These are phyloP conservation scores for Hydractinia echinata DNA, from an alignment of 30 jellyfish, hydroid and myxozoan species.

Conservation along the genomic window DNA sequence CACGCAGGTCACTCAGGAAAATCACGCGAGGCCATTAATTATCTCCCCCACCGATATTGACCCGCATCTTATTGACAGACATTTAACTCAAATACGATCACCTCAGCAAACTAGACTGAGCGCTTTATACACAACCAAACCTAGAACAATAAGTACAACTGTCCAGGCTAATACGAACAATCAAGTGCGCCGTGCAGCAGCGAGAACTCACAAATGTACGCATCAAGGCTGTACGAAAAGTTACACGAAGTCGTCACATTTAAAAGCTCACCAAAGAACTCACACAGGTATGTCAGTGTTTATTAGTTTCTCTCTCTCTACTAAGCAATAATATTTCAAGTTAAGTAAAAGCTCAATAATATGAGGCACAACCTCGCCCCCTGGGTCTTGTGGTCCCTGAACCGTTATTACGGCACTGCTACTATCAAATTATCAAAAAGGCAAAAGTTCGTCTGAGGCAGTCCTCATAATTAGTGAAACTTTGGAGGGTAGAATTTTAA, in stretches of 20 bases:
- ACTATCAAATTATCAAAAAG: too few species aligned
- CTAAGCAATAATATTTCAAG: background rate
- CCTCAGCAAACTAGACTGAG: slow-evolving; percentile 22
- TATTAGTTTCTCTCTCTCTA: background rate
- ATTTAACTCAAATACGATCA: slow-evolving; percentile 21
- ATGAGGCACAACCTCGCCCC: too few species aligned
- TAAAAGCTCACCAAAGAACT: slow-evolving; percentile 94
- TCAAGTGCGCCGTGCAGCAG: slow-evolving; percentile 60
- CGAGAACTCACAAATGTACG: slow-evolving; percentile 85
- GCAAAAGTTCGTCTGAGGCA: too few species aligned
- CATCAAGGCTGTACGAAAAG: slow-evolving; percentile 96
- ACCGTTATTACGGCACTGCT: too few species aligned
- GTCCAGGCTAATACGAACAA: slow-evolving; percentile 9
- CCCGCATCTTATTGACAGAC: slow-evolving; percentile 26
- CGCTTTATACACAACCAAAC: slow-evolving; percentile 31
- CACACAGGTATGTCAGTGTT: slow-evolving; percentile 65
- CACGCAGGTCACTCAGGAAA: slow-evolving; percentile 31
- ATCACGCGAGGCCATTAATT: slow-evolving; percentile 16
- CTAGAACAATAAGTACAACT: slow-evolving; percentile 35
- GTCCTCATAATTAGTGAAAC: too few species aligned
- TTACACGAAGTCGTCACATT: slow-evolving; percentile 92
- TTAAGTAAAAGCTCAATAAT: too few species aligned
- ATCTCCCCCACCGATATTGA: slow-evolving; percentile 35
- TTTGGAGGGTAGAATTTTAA: too few species aligned
- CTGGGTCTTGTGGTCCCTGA: too few species aligned